Evolutionary conservation across 2,888 invertebrate genomes (phyloP).

Genomic region (Andrena chrysosceles): DNA sequence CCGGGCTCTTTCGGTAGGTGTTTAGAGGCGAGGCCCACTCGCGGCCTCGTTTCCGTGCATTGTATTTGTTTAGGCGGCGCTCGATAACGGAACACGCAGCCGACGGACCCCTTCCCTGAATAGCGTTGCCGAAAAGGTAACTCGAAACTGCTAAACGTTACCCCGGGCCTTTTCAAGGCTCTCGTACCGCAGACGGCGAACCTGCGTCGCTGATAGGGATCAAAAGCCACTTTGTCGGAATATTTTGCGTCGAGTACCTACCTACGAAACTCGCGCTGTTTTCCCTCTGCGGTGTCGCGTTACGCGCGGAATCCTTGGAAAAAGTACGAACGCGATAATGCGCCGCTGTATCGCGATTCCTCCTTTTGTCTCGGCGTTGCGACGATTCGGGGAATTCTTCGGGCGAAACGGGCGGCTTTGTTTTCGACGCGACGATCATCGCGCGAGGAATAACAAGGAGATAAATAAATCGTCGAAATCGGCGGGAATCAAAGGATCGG

Average conservation of each 20-base stretch:
- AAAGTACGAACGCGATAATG: constrained; percentile 20
- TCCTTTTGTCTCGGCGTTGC: neutral
- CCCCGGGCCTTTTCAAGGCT: constrained; percentile 9
- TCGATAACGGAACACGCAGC: constrained; percentile 30
- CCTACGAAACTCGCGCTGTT: constrained; percentile 39
- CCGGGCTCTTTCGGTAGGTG: neutral
- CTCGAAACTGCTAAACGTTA: constrained; percentile 51
- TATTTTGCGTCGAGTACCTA: neutral
- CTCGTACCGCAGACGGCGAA: constrained; percentile 30
- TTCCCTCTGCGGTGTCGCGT: constrained; percentile 44
- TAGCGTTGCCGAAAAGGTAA: constrained; percentile 36
- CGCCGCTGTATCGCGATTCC: neutral
- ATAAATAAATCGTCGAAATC: neutral
- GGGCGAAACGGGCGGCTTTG: neutral
- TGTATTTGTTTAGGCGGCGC: constrained; percentile 40
- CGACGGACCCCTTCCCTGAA: constrained; percentile 31
- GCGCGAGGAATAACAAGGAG: constrained; percentile 13
- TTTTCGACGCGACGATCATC: neutral
- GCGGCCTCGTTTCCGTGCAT: neutral
- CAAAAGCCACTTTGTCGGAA: constrained; percentile 55
- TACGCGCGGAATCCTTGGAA: constrained; percentile 43
- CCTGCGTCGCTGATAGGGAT: constrained; percentile 43
- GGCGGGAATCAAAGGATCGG: constrained; percentile 3
- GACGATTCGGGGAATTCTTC: neutral
- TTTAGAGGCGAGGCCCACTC: neutral